Evolutionary conservation across 2,888 invertebrate species (phyloP).

Genomic region (Drosophila paracracens): DNA sequence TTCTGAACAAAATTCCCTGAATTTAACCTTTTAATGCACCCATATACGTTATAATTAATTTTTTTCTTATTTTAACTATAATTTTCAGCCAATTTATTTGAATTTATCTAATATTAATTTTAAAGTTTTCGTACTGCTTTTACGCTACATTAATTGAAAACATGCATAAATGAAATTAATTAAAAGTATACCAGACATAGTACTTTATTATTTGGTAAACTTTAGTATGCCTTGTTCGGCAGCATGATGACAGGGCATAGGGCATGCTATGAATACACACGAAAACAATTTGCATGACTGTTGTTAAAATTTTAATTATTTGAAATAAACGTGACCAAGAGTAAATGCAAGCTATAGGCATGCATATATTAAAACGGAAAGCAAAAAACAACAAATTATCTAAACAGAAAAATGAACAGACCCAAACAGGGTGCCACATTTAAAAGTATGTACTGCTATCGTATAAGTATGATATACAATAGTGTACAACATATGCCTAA

Average conservation of each 20-base stretch:
- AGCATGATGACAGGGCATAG: slow-evolving; percentile 4
- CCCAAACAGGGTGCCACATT: slow-evolving; percentile 26
- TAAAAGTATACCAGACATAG: not conserved
- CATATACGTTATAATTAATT: not conserved
- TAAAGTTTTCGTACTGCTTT: not conserved
- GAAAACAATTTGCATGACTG: slow-evolving; percentile 14
- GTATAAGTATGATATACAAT: not conserved
- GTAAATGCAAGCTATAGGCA: slow-evolving; percentile 35
- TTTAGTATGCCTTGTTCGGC: not conserved
- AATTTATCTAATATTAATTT: not conserved
- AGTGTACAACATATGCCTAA: not conserved
- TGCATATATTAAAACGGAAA: slow-evolving; percentile 26
- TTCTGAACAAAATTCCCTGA: too few relatives aligned
- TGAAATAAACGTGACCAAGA: slow-evolving; percentile 59
- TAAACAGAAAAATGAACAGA: not conserved
- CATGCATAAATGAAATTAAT: not conserved
- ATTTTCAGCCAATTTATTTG: not conserved
- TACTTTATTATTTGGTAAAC: not conserved
- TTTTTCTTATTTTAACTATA: not conserved
- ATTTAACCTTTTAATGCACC: not conserved
- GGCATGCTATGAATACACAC: slow-evolving; percentile 1
- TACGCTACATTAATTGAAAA: not conserved
- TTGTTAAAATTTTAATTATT: slow-evolving; percentile 60
- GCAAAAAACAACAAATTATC: not conserved
- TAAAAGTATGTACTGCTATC: not conserved